A percentile compares a stretch with the other conserved stretches of the same genome.
These are phyloP conservation scores for Thalassarche chlororhynchos DNA, from an alignment of 2,113 vertebrate species.

Conservation along the genomic window DNA sequence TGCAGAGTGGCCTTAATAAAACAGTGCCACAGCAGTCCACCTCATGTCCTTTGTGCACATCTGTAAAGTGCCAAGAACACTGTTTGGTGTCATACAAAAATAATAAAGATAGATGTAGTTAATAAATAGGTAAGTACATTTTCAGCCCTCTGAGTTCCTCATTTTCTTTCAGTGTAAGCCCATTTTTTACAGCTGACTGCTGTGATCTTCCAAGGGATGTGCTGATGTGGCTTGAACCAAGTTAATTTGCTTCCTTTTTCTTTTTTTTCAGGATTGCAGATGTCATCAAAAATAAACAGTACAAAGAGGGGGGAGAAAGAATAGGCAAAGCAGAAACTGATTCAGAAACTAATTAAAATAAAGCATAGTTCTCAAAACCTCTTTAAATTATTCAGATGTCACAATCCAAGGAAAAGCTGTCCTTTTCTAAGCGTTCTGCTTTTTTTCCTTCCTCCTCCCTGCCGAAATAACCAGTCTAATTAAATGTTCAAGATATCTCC, in stretches of 20 bases:
- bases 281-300: slow-evolving; percentile 68
- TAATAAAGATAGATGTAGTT: slow-evolving; percentile 60
- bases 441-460: slow-evolving; percentile 21
- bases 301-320: slow-evolving; percentile 2
- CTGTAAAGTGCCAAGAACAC: background rate
- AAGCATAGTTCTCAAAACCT: slow-evolving; percentile 58
- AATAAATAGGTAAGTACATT: slow-evolving; percentile 65
- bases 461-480: slow-evolving; percentile 64
- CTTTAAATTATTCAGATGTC: slow-evolving; percentile 69
- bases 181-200: slow-evolving; percentile 72
- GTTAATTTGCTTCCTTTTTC: slow-evolving; percentile 65
- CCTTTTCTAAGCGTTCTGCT: slow-evolving; percentile 38
- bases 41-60: background rate
- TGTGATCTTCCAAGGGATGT: slow-evolving; percentile 74
- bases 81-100: background rate
- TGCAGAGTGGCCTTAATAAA: background rate
- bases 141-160: slow-evolving; percentile 56
- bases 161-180: slow-evolving; percentile 59
- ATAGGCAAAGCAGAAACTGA: slow-evolving; percentile 51
- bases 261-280: slow-evolving; percentile 60
- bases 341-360: slow-evolving; percentile 76
- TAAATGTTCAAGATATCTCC: slow-evolving; percentile 46
- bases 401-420: slow-evolving; percentile 19
- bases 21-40: background rate
- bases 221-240: slow-evolving; percentile 72